A percentile compares a stretch with the other conserved stretches of the same genome.
These are phyloP conservation scores for Sinocyclocheilus anophthalmus DNA, from an alignment of 2,113 vertebrate species.

Conservation along the genomic window DNA sequence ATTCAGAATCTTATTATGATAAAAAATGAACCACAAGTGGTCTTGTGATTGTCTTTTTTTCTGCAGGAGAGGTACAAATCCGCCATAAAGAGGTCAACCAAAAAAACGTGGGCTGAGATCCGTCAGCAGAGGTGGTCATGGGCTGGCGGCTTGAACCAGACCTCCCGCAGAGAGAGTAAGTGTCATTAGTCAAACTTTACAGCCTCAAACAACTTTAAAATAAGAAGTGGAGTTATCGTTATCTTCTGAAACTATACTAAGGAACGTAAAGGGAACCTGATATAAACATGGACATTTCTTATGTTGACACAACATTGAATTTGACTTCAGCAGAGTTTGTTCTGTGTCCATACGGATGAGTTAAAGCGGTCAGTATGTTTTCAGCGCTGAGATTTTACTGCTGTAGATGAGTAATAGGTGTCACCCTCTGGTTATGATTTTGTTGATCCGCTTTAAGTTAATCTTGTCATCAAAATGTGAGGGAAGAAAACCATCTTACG, in stretches of 20 bases:
- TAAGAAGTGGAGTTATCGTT: not conserved
- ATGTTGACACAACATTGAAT: not conserved
- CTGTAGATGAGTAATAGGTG: not conserved
- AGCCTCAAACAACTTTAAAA: not conserved
- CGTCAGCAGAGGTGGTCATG: constrained; percentile 97
- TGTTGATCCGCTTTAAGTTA: not conserved
- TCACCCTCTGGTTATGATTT: constrained; percentile 18
- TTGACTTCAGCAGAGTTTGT: not conserved
- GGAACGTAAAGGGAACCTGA: not conserved
- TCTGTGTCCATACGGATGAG: not conserved
- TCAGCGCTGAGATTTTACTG: not conserved
- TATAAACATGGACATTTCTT: not conserved
- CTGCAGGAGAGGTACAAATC: constrained; percentile 90
- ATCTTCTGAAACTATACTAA: not conserved
- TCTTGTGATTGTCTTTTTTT: not conserved
- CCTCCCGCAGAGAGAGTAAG: constrained; percentile 91
- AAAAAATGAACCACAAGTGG: not conserved
- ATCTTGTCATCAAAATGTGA: not conserved
- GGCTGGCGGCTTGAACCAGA: constrained; percentile 92
- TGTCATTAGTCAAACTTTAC: constrained; percentile 42
- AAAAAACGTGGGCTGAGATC: constrained; percentile 98
- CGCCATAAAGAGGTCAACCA: constrained; percentile 89
- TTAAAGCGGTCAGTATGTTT: not conserved
- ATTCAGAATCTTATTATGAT: not conserved
- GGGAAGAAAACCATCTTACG: not conserved